These are phyloP conservation scores for Hippasteria phrygiana DNA, from an alignment of 53 echinoderm and acorn worm genomes.

Conservation along the genomic window DNA sequence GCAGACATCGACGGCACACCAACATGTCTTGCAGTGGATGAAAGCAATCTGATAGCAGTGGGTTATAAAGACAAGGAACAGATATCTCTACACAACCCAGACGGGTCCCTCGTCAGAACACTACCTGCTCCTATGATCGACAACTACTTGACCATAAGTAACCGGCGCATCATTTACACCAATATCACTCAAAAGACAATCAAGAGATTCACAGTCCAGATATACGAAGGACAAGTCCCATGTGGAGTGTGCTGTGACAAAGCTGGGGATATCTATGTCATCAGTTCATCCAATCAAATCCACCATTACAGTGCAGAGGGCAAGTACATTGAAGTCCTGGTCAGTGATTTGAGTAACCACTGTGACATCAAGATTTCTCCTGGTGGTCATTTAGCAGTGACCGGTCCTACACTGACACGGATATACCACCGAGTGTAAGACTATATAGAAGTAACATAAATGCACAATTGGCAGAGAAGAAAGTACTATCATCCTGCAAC, in stretches of 20 bases:
- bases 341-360: not conserved
- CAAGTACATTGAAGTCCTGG: not conserved
- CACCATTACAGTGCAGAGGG: constrained; percentile 19
- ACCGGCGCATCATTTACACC: constrained; percentile 29
- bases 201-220: not conserved
- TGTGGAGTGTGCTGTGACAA: constrained; percentile 22
- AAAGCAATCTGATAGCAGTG: constrained; percentile 55
- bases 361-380: not conserved
- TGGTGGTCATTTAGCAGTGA: not conserved
- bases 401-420: not conserved
- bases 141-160: constrained; percentile 1
- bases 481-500: too few relatives aligned
- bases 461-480: not conserved
- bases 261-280: constrained; percentile 18
- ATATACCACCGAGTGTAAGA: not conserved
- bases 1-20: not conserved
- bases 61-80: constrained; percentile 19
- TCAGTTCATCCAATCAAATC: not conserved
- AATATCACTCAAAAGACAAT: not conserved
- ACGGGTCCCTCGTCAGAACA: constrained; percentile 38
- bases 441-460: not conserved
- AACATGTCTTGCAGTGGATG: constrained; percentile 45
- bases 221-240: not conserved
- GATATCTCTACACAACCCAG: constrained; percentile 45
- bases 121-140: constrained; percentile 29